A percentile compares a stretch with the other conserved stretches of the same genome.
Conservation (phyloP, 2,888 invertebrate species). For the Agrochola lychnidis region DNA sequence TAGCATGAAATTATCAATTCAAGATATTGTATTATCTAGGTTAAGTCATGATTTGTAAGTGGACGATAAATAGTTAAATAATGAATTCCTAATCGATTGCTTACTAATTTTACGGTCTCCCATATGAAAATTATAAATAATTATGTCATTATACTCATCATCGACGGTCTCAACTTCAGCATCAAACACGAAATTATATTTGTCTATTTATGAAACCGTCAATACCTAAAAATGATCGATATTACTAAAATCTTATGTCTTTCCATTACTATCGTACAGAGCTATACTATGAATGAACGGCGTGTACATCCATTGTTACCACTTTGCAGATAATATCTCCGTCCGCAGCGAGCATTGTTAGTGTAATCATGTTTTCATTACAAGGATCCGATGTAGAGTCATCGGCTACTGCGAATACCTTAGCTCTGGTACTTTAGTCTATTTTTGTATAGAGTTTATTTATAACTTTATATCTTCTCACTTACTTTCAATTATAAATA, state of each 20-base stretch:
- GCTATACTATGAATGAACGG: constrained; percentile 64
- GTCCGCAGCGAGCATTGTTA: constrained; percentile 60
- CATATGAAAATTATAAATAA: not conserved
- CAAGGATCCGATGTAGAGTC: constrained; percentile 43
- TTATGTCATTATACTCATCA: not conserved
- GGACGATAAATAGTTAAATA: constrained; percentile 7
- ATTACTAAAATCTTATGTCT: constrained; percentile 22
- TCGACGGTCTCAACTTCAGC: not conserved
- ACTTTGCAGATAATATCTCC: constrained; percentile 59
- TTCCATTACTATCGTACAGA: constrained; percentile 36
- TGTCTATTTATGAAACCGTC: not conserved
- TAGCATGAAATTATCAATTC: constrained; percentile 38
- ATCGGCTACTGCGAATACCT: constrained; percentile 46
- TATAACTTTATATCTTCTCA: constrained; percentile 18
- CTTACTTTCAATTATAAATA: constrained; percentile 14
- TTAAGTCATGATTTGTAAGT: constrained; percentile 33
- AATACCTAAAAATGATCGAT: constrained; percentile 5
- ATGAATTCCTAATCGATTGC: constrained; percentile 5
- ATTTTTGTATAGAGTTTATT: constrained; percentile 22
- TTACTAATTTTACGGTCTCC: not conserved
- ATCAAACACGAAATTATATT: not conserved
- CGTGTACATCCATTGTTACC: constrained; percentile 63
- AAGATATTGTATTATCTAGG: constrained; percentile 31
- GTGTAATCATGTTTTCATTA: constrained; percentile 64
- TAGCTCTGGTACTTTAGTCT: constrained; percentile 29